Conservation (phyloP, 2,888 invertebrate species). For the Apeira syringaria region DNA sequence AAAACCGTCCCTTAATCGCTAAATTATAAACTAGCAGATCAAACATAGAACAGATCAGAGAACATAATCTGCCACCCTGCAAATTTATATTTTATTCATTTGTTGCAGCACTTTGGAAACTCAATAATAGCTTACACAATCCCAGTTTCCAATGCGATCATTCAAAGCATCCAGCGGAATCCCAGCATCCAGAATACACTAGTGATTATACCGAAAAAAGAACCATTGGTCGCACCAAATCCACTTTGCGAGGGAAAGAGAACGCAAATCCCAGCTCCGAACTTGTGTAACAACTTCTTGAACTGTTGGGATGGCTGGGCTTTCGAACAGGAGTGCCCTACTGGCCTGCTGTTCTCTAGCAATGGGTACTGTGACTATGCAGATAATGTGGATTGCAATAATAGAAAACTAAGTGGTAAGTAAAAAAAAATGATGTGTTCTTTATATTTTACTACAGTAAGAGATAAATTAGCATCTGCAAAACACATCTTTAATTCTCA, state of each 20-base stretch:
- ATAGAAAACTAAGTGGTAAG: slow-evolving; percentile 65
- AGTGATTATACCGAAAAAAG: slow-evolving; percentile 45
- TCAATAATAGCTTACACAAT: slow-evolving; percentile 61
- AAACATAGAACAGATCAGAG: no score
- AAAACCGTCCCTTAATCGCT: no score
- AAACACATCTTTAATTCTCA: no score
- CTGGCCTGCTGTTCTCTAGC: slow-evolving; percentile 84
- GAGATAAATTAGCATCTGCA: no score
- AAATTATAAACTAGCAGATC: no score
- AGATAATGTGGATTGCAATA: slow-evolving; percentile 85
- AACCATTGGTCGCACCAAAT: slow-evolving; percentile 55
- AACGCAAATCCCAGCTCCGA: slow-evolving; percentile 85
- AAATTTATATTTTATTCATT: no score
- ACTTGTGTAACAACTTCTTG: slow-evolving; percentile 84
- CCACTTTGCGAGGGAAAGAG: slow-evolving; percentile 72
- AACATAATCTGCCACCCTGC: no score
- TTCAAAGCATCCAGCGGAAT: slow-evolving; percentile 60
- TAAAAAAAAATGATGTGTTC: no score
- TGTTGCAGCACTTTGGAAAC: slow-evolving; percentile 40
- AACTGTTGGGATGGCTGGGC: slow-evolving; percentile 89
- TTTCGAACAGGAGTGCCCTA: slow-evolving; percentile 86
- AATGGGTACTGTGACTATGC: slow-evolving; percentile 86
- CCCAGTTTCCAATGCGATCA: slow-evolving; percentile 68
- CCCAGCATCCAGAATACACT: slow-evolving; percentile 66
- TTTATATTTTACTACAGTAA: no score